Percentiles rank a stretch among this genome's conserved stretches.
These are phyloP conservation scores for Drosophila pallidifrons DNA, from an alignment of 1,140 invertebrate species.

Conservation along the genomic window DNA sequence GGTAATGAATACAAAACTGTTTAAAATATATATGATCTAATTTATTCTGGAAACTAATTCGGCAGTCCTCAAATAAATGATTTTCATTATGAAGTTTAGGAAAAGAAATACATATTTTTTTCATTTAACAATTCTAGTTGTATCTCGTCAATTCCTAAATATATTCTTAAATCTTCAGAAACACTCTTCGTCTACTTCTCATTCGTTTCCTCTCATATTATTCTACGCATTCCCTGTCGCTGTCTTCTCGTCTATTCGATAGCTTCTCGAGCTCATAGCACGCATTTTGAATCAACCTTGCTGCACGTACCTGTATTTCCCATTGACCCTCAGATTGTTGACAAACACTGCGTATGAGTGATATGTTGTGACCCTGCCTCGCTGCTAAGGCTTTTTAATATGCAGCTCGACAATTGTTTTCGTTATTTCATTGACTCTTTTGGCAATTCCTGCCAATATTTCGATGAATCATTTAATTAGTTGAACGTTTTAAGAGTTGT, in stretches of 20 bases:
- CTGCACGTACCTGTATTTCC: slow-evolving; percentile 25
- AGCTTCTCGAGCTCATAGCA: background rate
- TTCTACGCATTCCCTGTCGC: background rate
- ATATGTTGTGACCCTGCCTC: slow-evolving; percentile 32
- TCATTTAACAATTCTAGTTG: too few relatives aligned
- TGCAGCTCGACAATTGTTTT: slow-evolving; percentile 27
- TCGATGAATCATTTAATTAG: background rate
- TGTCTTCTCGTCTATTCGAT: slow-evolving; percentile 11
- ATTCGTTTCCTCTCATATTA: background rate
- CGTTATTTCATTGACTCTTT: background rate
- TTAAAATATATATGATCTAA: too few relatives aligned
- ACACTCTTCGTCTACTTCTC: background rate
- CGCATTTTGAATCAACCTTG: slow-evolving; percentile 21
- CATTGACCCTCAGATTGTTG: slow-evolving; percentile 55
- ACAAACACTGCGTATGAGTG: slow-evolving; percentile 49
- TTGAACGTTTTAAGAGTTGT: background rate
- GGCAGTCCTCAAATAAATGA: too few relatives aligned
- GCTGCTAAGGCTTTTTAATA: slow-evolving; percentile 23
- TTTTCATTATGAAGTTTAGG: too few relatives aligned
- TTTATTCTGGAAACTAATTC: too few relatives aligned
- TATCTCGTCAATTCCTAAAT: too few relatives aligned
- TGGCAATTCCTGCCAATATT: background rate
- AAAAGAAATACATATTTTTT: too few relatives aligned
- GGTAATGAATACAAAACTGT: too few relatives aligned
- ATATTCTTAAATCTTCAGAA: background rate